Evolutionary conservation across 53 echinoderm and acorn worm genomes (phyloP), one percentile per base, ranked within the genome.

Genomic region (Arbacia lixula): DNA sequence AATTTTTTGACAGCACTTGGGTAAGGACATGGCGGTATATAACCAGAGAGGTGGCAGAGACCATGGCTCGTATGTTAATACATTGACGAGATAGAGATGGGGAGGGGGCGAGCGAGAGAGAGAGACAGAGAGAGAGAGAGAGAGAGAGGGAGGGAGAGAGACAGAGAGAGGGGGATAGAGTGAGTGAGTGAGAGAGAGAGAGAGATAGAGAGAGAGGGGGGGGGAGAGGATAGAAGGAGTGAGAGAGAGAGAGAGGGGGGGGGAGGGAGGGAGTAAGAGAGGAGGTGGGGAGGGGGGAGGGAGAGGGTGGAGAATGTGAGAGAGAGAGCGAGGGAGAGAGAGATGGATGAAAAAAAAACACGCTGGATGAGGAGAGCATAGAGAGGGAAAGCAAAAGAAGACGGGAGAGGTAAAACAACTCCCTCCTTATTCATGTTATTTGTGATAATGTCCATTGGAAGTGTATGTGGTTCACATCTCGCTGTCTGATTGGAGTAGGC

Each of bases 101-200:
- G n/a, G n/a, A n/a, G n/a, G n/a, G n/a, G n/a, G n/a, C n/a, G n/a
- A n/a, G n/a, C n/a, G 22, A 14, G 27, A 61, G 61, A 61, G 12
- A 61, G 61, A 16, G 12, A 61, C 29, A 14, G 65, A 14, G 35
- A 1, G 35, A 65, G 5, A 65, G 34, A 34, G 35, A 65, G 5
- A 65, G 36, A 28, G 65, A 34, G 36, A 25, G 65, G n/a, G 36
- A 34, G 65, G 17, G 34, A 34, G 65, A 64, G 34, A 64, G 65
- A 34, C 16, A 64, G 34, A 64, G 65, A 34, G 65, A 64, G 60
- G 8, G 30, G 30, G 4, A 19, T 4, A 10, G 19, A 60, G 2
- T 28, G 26, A 12, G 35, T 35, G 2, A 34, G 36, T 35, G 4
- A 64, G 34, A 64, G 60, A 60, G 9, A 11, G 60, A 22, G 60